These are phyloP conservation scores for Halichoeres trimaculatus DNA, from an alignment of 2,113 vertebrate species.

Conservation along the genomic window DNA sequence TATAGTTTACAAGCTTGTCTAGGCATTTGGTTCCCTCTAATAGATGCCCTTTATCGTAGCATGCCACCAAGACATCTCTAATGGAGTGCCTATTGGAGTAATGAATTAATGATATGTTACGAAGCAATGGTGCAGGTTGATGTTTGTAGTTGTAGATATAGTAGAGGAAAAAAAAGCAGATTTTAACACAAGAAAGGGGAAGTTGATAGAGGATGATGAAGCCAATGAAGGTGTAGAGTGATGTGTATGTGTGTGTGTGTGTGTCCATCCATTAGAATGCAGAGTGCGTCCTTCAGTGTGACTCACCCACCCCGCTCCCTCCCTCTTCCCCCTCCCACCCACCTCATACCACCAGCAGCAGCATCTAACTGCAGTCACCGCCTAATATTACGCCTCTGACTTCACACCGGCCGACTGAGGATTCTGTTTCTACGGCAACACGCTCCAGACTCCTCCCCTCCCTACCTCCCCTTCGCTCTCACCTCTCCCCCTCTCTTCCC, in stretches of 20 bases:
- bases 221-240: conserved; percentile 21
- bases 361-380: conserved; percentile 77
- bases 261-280: conserved; percentile 79
- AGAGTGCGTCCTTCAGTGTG: conserved; percentile 70
- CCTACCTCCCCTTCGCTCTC: conserved; percentile 5
- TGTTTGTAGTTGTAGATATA: conserved; percentile 9
- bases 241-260: conserved; percentile 15
- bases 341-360: conserved; percentile 65
- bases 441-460: conserved; percentile 64
- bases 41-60: conserved; percentile 57
- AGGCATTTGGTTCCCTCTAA: conserved; percentile 62
- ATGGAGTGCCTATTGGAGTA: conserved; percentile 52
- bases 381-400: conserved; percentile 81
- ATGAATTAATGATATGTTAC: conserved; percentile 68
- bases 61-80: conserved; percentile 48
- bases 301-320: conserved; percentile 63
- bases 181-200: background rate
- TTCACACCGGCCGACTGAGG: conserved; percentile 80
- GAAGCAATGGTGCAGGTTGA: conserved; percentile 24
- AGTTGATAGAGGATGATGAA: conserved; percentile 3
- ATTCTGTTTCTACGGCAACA: conserved; percentile 84
- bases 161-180: conserved; percentile 8
- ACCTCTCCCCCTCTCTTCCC: conserved; percentile 51
- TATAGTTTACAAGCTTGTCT: conserved; percentile 68
- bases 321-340: conserved; percentile 49